Evolutionary conservation across 2,113 vertebrate species (phyloP), one percentile per base, ranked within the genome.

Genomic region (Phalacrocorax brasilianus): DNA sequence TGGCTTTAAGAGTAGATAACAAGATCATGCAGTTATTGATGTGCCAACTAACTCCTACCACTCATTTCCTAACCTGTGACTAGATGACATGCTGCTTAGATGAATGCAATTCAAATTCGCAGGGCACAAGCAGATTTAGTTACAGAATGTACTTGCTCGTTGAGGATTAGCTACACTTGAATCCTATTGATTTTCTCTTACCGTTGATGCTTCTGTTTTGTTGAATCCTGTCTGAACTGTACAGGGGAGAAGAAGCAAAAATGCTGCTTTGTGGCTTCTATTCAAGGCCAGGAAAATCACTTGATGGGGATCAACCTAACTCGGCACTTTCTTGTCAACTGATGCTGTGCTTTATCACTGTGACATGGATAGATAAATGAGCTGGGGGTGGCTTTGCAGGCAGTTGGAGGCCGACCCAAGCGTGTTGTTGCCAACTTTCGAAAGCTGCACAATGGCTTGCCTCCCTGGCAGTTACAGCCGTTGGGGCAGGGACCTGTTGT

Each of bases 361-460:
- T 93, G 95, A 80, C 89, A 83, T 0, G 7, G 71, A 8, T 2
- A 91, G 77, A 88, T 85, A 74, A 85, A 94, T 78, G 93, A 83
- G 89, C 87, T 72, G 40, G 47, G 45, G 50, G 53, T 0, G 0
- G 91, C 86, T 70, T 73, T 79, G 81, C 47, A 50, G 63, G 58
- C 74, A 15, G 42, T 30, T 82, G 84, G 77, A 88, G 66, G 50
- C 68, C 0, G 8, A 93, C 33, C 65, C 24, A 7, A 52, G 21
- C 0, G 2, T 0, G 0, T 14, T 72, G 61, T 44, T 92, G 92
- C 92, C 93, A 94, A 0, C 71, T 85, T 90, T 94, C 4, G 6
- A 62, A 89, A 47, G 79, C 89, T 38, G 53, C 82, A 94, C 89
- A 97, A 93, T 86, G 84, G 74, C 35, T 75, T 21, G 6, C 66